Base-by-base conservation (phyloP, 1,140 invertebrate species). In the Listronotus bonariensis region DNA sequence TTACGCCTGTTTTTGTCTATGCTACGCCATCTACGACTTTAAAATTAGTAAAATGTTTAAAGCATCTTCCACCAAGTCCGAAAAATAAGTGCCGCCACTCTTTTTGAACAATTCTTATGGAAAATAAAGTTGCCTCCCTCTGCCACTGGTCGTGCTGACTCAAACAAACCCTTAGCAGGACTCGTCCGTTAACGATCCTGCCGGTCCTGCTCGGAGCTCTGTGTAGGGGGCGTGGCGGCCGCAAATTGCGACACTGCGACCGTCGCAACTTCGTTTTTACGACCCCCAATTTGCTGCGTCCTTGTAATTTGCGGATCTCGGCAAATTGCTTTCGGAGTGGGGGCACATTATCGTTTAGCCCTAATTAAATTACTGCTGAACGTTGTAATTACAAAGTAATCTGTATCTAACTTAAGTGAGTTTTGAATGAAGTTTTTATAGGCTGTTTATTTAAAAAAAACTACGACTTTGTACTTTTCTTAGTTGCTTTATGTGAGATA, bases 231-330 rank as follows among this genome's bases (percentile, higher is more conserved):
- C 55, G 55, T 59, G 55, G 31, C 51, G 11, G 32, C n/a, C 40
- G 64, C 55, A 66, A 66, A 66, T 66, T 66, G 64, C 64, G 57
- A 66, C 64, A 66, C 64, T 54, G 56, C 64, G 38, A 43, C 46
- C 54, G 38, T 46, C 63, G 63, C 54, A 49, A 48, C 38, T 34
- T 53, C 26, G 43, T 65, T 65, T 65, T 65, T 65, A 65, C 53
- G 62, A 64, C 51, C 36, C 40, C 61, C 61, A 64, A 64, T 64
- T 64, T 64, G 61, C 49, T 41, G 51, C 52, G 53, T 31, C 32
- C 42, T 54, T 34, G 42, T 48, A 55, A 56, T 55, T 64, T 64
- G 61, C 52, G n/a, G 34, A 55, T 18, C 51, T 34, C 42, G 40
- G 45, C 38, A 60, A 60, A 60, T 60, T 41, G 58, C 45, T 43